Percentiles rank a stretch among this genome's conserved stretches.
phyloP scores from a whole-genome alignment of 1,140 invertebrate genomes.

The Bombus difficillimus region DNA sequence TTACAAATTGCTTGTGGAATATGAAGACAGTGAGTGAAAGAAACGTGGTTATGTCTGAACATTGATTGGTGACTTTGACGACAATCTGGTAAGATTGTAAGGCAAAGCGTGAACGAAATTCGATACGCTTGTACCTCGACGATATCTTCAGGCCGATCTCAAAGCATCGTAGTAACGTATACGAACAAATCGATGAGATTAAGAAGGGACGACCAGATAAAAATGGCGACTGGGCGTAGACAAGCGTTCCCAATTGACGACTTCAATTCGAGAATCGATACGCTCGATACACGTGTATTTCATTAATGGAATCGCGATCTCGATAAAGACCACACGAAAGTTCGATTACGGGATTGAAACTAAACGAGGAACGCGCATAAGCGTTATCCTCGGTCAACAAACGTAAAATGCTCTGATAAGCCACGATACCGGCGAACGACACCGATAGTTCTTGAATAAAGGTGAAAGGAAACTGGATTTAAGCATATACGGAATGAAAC shows the following conservation, averaged over 20 bases:
- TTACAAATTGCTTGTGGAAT: no score
- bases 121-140: neutral
- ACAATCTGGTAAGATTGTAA: neutral
- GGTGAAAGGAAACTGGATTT: constrained; percentile 65
- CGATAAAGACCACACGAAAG: constrained; percentile 20
- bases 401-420: constrained; percentile 38
- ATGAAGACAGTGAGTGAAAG: neutral
- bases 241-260: neutral
- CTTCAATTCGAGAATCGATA: neutral
- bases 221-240: neutral
- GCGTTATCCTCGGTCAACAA: constrained; percentile 7
- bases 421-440: constrained; percentile 36
- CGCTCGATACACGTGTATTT: neutral
- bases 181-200: constrained; percentile 23
- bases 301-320: constrained; percentile 19
- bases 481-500: constrained; percentile 56
- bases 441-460: constrained; percentile 51
- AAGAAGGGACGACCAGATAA: neutral
- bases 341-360: constrained; percentile 3
- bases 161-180: neutral
- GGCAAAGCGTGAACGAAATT: constrained; percentile 13
- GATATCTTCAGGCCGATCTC: constrained; percentile 17
- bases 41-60: neutral
- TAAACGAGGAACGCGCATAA: neutral
- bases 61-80: neutral